Conservation (phyloP, 2,797 vertebrate genomes). For the Microctenopoma lineatum region DNA sequence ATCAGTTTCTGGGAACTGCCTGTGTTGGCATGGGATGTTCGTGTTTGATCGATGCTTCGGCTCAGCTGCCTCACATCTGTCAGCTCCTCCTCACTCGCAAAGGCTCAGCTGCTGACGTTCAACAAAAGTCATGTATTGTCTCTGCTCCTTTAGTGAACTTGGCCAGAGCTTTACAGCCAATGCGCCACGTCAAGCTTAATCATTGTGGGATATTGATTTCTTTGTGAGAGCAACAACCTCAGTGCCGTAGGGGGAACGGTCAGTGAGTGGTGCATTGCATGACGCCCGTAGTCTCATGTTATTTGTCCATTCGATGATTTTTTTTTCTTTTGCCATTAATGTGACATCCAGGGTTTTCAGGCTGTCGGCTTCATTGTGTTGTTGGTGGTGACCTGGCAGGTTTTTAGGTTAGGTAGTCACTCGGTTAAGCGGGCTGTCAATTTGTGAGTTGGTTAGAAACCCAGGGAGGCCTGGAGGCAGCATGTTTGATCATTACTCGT, state of each 20-base stretch:
- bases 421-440: conserved; percentile 50
- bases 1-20: conserved; percentile 43
- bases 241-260: conserved; percentile 15
- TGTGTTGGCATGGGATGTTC: conserved; percentile 33
- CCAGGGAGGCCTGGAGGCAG: conserved; percentile 17
- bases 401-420: conserved; percentile 24
- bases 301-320: conserved; percentile 34
- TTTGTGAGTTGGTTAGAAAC: conserved; percentile 40
- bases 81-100: conserved; percentile 40
- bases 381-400: conserved; percentile 5
- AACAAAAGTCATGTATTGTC: conserved; percentile 50
- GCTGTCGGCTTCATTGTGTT: conserved; percentile 22
- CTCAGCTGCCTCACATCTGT: conserved; percentile 58
- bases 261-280: conserved; percentile 5
- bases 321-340: conserved; percentile 1
- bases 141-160: conserved; percentile 57
- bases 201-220: conserved; percentile 75
- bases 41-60: conserved; percentile 58
- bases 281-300: conserved; percentile 24
- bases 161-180: conserved; percentile 50
- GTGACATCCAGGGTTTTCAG: neutral
- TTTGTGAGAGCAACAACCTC: conserved; percentile 62
- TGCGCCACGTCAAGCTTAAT: conserved; percentile 64
- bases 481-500: conserved; percentile 32
- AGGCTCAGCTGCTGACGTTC: conserved; percentile 61